Base-by-base conservation (phyloP, 2,113 vertebrate species). In the Tenebrosternarchus preto region DNA sequence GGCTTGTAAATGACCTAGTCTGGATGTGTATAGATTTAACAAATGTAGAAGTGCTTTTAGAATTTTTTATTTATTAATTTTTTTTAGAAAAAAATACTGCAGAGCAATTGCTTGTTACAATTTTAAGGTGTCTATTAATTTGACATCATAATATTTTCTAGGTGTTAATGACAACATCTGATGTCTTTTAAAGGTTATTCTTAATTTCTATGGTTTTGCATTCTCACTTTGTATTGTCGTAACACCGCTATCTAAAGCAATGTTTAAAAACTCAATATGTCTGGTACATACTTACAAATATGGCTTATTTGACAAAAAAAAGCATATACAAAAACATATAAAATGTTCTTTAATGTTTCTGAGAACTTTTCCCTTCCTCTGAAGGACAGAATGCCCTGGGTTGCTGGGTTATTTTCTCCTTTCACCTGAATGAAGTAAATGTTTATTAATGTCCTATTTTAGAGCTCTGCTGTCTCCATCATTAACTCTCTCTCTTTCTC, bases 1-100 rank as follows among this genome's bases (percentile, higher is more conserved):
- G 67, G 60, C 63, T 70, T 64, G 57, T 36, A 57, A 81, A 76
- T 59, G 70, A 36, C n/a, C 31, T 6, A 31, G 16, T 81, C 70
- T 53, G 8, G n/a, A 57, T 76, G 76, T 77, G 66, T 68, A 81
- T 61, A 36, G 61, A 27, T 17, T 57, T 19, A 4, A 59, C 50
- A 78, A 53, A 69, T 50, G 43, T 59, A 59, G 1, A 59, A 59
- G 7, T 59, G 6, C 56, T 59, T n/a, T 59, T 5, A 6, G 33
- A 6, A n/a, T n/a, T n/a, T n/a, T n/a, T n/a, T n/a, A n/a, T n/a
- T n/a, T n/a, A n/a, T n/a, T n/a, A n/a, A n/a, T n/a, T n/a, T 36
- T 9, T 43, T 43, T 43, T 43, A 9, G 39, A 9, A 9, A 43
- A 43, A 43, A 43, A 43, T 8, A 3, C 36, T 64, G 61, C 63